These are phyloP conservation scores for Coremacera marginata DNA, from an alignment of 2,888 invertebrate genomes.

Conservation along the genomic window DNA sequence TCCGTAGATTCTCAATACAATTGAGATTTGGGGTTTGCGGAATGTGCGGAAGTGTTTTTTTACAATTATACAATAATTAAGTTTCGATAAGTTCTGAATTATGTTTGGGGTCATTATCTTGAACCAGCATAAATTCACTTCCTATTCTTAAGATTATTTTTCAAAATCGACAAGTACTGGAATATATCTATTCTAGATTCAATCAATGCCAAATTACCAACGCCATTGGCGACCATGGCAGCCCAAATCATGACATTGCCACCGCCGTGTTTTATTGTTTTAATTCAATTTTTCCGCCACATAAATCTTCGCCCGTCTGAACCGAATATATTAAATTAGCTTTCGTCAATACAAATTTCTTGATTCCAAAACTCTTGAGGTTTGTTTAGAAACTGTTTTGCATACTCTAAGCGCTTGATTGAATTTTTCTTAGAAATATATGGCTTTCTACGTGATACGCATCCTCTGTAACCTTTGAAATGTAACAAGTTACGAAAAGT, in stretches of 20 bases:
- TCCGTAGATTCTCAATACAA: neutral
- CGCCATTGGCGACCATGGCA: neutral
- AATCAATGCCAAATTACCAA: neutral
- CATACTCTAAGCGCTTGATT: constrained; percentile 19
- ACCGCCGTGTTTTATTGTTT: too few relatives aligned
- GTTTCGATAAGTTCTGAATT: neutral
- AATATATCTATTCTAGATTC: constrained; percentile 24
- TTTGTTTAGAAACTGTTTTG: neutral
- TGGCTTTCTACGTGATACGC: constrained; percentile 3
- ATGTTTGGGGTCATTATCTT: constrained; percentile 8
- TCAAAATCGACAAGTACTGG: constrained; percentile 22
- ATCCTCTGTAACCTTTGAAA: too few relatives aligned
- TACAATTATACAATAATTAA: constrained; percentile 22
- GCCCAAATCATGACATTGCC: constrained; percentile 13
- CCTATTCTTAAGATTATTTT: constrained; percentile 1
- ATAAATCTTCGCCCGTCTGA: constrained; percentile 12
- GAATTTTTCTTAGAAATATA: too few relatives aligned
- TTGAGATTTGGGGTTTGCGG: neutral
- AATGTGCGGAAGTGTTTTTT: too few relatives aligned
- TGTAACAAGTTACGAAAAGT: constrained; percentile 12
- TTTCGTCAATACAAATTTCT: constrained; percentile 25
- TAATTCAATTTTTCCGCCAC: too few relatives aligned
- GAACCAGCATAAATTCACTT: too few relatives aligned
- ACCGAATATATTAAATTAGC: constrained; percentile 16
- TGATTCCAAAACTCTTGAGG: constrained; percentile 20